Conservation (phyloP, 2,113 vertebrate species). For the Myotis brandtii region DNA sequence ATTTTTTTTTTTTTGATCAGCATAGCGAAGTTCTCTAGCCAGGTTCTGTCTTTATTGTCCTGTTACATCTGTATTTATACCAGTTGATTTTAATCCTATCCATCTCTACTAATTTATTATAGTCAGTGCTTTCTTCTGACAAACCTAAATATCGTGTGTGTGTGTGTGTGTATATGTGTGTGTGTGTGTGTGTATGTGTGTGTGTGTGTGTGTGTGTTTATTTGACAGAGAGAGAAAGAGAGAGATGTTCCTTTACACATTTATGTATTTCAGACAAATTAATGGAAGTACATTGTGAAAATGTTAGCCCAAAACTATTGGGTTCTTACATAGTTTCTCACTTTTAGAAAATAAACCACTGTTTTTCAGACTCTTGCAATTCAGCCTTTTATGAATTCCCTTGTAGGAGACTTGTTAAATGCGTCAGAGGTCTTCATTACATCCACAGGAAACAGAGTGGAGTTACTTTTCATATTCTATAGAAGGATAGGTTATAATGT, state of each 20-base stretch:
- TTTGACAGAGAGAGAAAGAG: neutral
- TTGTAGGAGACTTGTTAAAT: conserved; percentile 24
- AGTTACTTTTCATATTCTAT: conserved; percentile 5
- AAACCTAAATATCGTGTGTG: neutral
- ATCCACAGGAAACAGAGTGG: neutral
- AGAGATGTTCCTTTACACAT: conserved; percentile 15
- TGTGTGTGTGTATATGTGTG: neutral
- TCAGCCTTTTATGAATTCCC: conserved; percentile 28
- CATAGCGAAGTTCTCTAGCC: too few relatives aligned
- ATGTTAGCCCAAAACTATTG: conserved; percentile 25
- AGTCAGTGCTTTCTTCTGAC: conserved; percentile 54
- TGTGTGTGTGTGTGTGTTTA: neutral
- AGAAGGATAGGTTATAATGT: neutral
- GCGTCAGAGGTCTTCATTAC: neutral
- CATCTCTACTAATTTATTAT: conserved; percentile 7
- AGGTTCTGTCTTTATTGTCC: too few relatives aligned
- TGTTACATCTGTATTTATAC: too few relatives aligned
- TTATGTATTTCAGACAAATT: conserved; percentile 49
- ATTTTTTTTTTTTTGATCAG: neutral
- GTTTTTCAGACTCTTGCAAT: neutral
- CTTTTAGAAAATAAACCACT: conserved; percentile 47
- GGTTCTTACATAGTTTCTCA: conserved; percentile 21
- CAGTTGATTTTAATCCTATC: too few relatives aligned
- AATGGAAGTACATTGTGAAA: conserved; percentile 43
- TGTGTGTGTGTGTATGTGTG: neutral